Percentiles rank a stretch among this genome's conserved stretches.
Conservation (phyloP, 2,888 invertebrate species). For the Eristalis pertinax region DNA sequence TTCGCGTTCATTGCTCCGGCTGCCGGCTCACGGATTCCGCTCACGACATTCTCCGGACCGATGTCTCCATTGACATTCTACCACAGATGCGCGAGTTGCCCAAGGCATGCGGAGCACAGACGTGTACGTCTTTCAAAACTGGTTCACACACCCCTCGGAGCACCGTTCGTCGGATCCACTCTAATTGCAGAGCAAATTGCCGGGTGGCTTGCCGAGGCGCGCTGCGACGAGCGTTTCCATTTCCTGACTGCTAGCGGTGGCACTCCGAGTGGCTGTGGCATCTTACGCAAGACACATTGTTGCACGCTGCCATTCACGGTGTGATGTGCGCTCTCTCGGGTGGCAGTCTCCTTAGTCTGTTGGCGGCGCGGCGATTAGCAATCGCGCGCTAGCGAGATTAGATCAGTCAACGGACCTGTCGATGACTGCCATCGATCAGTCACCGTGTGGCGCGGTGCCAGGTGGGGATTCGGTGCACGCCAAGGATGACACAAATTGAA, state of each 20-base stretch:
- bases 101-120: slow-evolving; percentile 1
- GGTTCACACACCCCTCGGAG: slow-evolving; percentile 42
- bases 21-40: not conserved
- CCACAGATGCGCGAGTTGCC: slow-evolving; percentile 33
- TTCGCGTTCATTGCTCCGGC: not conserved
- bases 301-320: slow-evolving; percentile 37
- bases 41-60: slow-evolving; percentile 5
- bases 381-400: slow-evolving; percentile 37
- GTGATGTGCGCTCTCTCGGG: not conserved
- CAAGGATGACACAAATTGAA: slow-evolving; percentile 62
- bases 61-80: slow-evolving; percentile 42
- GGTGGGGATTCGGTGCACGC: slow-evolving; percentile 22
- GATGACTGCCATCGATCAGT: slow-evolving; percentile 47
- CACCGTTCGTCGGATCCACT: slow-evolving; percentile 41
- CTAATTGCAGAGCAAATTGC: slow-evolving; percentile 46
- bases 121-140: slow-evolving; percentile 18
- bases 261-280: slow-evolving; percentile 20
- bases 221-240: slow-evolving; percentile 23
- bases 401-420: slow-evolving; percentile 28
- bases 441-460: slow-evolving; percentile 36
- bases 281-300: slow-evolving; percentile 56
- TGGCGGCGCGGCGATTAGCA: not conserved
- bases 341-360: slow-evolving; percentile 11
- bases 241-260: slow-evolving; percentile 52
- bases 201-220: not conserved